Conservation (phyloP, 2,888 invertebrate genomes). For the Drosophila limbata region DNA sequence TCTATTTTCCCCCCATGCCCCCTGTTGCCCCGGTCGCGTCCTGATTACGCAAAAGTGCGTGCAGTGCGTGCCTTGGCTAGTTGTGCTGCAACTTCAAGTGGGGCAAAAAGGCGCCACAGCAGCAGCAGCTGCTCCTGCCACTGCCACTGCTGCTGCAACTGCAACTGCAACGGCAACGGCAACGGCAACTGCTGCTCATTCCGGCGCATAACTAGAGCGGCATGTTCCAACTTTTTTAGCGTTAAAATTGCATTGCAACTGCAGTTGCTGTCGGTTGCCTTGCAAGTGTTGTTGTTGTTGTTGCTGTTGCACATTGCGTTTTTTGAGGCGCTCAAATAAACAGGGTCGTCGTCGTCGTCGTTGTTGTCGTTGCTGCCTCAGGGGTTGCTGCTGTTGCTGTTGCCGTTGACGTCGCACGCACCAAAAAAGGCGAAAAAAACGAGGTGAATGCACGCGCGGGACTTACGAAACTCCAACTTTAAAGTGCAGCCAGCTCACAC, state of each 20-base stretch:
- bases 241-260: conserved; percentile 75
- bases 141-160: conserved; percentile 15
- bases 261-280: conserved; percentile 52
- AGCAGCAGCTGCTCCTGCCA: conserved; percentile 5
- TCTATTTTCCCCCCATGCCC: conserved; percentile 6
- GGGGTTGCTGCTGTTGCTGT: conserved; percentile 63
- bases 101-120: conserved; percentile 47
- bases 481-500: conserved; percentile 71
- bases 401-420: conserved; percentile 68
- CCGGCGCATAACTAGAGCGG: conserved; percentile 77
- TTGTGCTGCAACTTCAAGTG: conserved; percentile 54
- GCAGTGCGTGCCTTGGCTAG: conserved; percentile 55
- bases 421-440: conserved; percentile 77
- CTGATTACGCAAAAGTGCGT: conserved; percentile 78
- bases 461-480: conserved; percentile 82
- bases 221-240: conserved; percentile 78
- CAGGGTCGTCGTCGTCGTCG: conserved; percentile 66
- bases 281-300: conserved; percentile 45
- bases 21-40: conserved; percentile 42
- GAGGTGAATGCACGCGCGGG: conserved; percentile 84
- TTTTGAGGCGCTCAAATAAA: conserved; percentile 74
- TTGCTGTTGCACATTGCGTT: conserved; percentile 57
- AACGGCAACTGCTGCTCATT: conserved; percentile 61
- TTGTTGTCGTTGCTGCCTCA: conserved; percentile 37
- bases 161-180: conserved; percentile 18